phyloP scores from a whole-genome alignment of 2,797 vertebrate genomes.

The Rousettus madagascariensis region DNA sequence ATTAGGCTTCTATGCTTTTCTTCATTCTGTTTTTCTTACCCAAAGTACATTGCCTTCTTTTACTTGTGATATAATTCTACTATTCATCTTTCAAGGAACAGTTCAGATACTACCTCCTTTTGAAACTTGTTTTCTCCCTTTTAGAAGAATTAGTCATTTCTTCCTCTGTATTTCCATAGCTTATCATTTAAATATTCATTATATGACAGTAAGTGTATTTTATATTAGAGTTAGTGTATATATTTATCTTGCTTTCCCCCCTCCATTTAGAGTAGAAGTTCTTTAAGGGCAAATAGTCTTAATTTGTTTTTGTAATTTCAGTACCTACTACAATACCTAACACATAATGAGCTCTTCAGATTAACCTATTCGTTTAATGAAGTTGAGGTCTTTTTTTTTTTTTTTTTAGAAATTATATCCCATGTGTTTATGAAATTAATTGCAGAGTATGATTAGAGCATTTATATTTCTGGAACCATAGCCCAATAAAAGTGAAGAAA shows the following conservation, averaged over 20 bases:
- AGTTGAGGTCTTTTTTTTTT: not conserved
- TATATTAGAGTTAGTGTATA: not conserved
- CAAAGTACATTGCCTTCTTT: not conserved
- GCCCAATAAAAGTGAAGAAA: not conserved
- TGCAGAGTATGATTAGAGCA: not conserved
- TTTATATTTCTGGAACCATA: not conserved
- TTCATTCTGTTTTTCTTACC: not conserved
- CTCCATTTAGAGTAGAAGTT: not conserved
- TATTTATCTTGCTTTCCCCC: not conserved
- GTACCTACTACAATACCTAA: not conserved
- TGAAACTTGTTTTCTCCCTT: constrained; percentile 21
- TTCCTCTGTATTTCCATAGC: not conserved
- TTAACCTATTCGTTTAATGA: not conserved
- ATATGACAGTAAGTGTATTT: not conserved
- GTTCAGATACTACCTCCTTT: not conserved
- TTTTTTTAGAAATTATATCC: constrained; percentile 26
- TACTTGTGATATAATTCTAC: not conserved
- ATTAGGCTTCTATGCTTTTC: not conserved
- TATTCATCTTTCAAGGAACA: not conserved
- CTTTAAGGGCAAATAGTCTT: not conserved
- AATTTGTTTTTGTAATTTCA: constrained; percentile 12
- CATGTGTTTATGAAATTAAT: constrained; percentile 18
- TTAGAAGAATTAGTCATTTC: not conserved
- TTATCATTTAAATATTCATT: constrained; percentile 36
- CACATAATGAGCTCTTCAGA: not conserved